Evolutionary conservation across 2,888 invertebrate genomes (phyloP).

Genomic region (Cancer borealis): DNA sequence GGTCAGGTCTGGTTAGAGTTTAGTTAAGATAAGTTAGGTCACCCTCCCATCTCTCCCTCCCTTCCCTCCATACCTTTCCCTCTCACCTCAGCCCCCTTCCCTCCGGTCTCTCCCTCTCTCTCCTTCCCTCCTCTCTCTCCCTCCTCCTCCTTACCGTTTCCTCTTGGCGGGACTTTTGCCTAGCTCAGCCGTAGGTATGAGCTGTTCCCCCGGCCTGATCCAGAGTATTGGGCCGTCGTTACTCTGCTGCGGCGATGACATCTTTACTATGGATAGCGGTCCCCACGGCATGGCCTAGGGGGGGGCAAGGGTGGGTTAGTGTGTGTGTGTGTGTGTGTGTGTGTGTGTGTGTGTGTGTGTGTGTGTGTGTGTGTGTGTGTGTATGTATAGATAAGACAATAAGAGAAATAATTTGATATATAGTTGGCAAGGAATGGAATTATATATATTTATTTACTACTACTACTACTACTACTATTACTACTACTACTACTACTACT

Average conservation of each 20-base stretch:
- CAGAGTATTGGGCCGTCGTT: constrained; percentile 99
- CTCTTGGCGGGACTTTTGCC: constrained; percentile 82
- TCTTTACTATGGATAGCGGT: constrained; percentile 90
- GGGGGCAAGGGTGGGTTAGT: background rate
- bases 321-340: no score
- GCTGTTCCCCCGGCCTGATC: constrained; percentile 98
- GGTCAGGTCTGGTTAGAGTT: no score
- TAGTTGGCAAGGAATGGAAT: background rate
- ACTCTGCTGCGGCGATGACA: constrained; percentile 91
- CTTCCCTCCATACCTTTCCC: background rate
- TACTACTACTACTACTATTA: background rate
- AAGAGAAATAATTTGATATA: background rate
- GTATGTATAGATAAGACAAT: no score
- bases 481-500: background rate
- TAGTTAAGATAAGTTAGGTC: no score
- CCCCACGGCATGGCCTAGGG: constrained; percentile 99
- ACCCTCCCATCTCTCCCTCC: background rate
- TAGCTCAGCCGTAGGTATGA: constrained; percentile 95
- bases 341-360: no score
- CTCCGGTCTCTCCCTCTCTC: background rate
- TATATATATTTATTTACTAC: background rate
- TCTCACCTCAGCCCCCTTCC: background rate
- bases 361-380: no score
- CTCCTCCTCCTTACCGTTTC: constrained; percentile 47
- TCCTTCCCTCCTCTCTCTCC: no score